Evolutionary conservation across 2,797 vertebrate species (phyloP), one percentile per base, ranked within the genome.

Genomic region (Falco peregrinus): DNA sequence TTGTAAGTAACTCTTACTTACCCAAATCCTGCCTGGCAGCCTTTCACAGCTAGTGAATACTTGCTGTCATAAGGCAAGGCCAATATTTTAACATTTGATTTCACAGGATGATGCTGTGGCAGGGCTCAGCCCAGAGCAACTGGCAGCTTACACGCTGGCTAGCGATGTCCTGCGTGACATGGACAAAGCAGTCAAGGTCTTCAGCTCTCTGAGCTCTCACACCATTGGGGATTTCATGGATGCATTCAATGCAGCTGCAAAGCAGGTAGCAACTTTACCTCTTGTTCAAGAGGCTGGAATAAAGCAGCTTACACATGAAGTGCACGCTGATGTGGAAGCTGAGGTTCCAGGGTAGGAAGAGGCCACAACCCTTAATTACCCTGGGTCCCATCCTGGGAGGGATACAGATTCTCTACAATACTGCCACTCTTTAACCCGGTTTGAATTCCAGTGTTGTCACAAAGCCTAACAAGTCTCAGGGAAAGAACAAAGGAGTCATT

Each of bases 181-280:
- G 4, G 64, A 95, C 31, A 94, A 95, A 54, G 87, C 93, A 8
- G 69, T 39, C 28, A 93, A 84, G 56, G 35, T 97, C 59, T 64
- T 97, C 39, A 53, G 35, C 45, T 45, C 69, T 35, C 67, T 96
- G 41, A 89, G 33, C 20, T 63, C 63, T 28, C n/a, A 5, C 41
- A 90, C 63, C 31, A 16, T 95, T 61, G 92, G 69, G 21, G 56
- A 69, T 20, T 97, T 96, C 59, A 59, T 96, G 81, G 90, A 94
- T 41, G 56, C 85, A 45, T 96, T 97, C 54, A 97, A 94, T 13
- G 29, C 7, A 2, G 87, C 63, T 39, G 86, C 76, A 12, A 28
- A 39, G 45, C 53, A 89, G 96, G 97, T 97, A 91, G 54, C 12
- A 51, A 9, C 41, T 47, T 70, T 47, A 25, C 25, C 47, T 48